Evolutionary conservation across 2,888 invertebrate genomes (phyloP), one percentile per base, ranked within the genome.

Genomic region (Podotricha telesiphe): DNA sequence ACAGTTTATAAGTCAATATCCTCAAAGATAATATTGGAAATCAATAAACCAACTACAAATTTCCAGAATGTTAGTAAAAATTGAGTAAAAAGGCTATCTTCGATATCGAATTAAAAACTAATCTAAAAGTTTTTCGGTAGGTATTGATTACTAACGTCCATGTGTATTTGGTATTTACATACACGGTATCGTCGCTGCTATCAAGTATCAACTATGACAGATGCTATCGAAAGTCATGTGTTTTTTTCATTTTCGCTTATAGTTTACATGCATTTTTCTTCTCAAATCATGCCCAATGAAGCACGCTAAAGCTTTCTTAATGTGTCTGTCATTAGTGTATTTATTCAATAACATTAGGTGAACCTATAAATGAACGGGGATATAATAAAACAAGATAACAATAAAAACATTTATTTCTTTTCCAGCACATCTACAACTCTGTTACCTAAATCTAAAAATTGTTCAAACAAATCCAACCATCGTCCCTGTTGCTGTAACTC

Each of bases 381-480:
- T n/a, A n/a, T n/a, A n/a, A n/a, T n/a, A n/a, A n/a, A n/a, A n/a
- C n/a, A n/a, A n/a, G n/a, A n/a, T n/a, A n/a, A n/a, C n/a, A n/a
- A n/a, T n/a, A n/a, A 17, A 34, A 37, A 11, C 10, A 48, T 50
- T 47, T 62, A 62, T 62, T 62, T 62, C 48, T 62, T 62, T 62
- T 62, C 62, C 34, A 62, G 17, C 7, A 62, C 62, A 62, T 62
- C 62, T 8, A 62, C 62, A 50, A 62, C 62, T 34, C 62, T 47
- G 37, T 62, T 62, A n/a, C 62, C 62, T 37, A 62, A 48, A 50
- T 62, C 62, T 62, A 62, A 62, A 20, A 62, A 50, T 19, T 62
- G 62, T 34, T 62, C 62, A 50, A 62, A 48, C 34, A 62, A 34
- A 62, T 62, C 62, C 37, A 62, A 50, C 62, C 62, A 62, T 50